Evolutionary conservation across 2,797 vertebrate genomes (phyloP).

Genomic region (Percopsis omiscomaycus): DNA sequence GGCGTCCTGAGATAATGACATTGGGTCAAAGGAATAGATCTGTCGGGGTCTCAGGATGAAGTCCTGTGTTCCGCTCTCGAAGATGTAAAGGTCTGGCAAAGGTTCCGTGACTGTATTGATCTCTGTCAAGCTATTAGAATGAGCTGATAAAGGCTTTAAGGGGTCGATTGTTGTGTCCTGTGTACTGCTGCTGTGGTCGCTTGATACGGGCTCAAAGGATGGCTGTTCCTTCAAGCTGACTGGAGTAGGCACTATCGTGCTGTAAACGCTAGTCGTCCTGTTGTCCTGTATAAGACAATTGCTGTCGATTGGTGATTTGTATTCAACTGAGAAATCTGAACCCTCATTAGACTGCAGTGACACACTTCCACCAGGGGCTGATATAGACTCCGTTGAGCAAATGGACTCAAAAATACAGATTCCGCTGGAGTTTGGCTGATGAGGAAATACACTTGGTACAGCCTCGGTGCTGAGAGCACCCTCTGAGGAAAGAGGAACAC

Average conservation of each 20-base stretch:
- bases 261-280: conserved; percentile 11
- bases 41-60: conserved; percentile 35
- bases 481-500: conserved; percentile 17
- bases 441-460: neutral
- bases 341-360: neutral
- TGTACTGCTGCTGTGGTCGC: conserved; percentile 1
- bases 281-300: conserved; percentile 20
- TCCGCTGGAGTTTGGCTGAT: conserved; percentile 2
- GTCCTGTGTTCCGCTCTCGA: conserved; percentile 61
- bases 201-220: conserved; percentile 21
- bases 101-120: conserved; percentile 24
- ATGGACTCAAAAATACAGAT: conserved; percentile 24
- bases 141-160: conserved; percentile 32
- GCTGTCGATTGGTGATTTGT: conserved; percentile 10
- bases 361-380: conserved; percentile 21
- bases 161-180: conserved; percentile 17
- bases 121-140: conserved; percentile 47
- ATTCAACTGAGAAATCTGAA: conserved; percentile 19
- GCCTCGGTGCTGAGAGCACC: conserved; percentile 6
- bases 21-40: conserved; percentile 35
- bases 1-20: conserved; percentile 30
- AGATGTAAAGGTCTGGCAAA: conserved; percentile 66
- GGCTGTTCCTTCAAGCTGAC: conserved; percentile 14
- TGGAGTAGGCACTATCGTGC: neutral
- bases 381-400: conserved; percentile 20